Base-by-base conservation (phyloP, 2,888 invertebrate genomes). In the Meloe dianella region DNA sequence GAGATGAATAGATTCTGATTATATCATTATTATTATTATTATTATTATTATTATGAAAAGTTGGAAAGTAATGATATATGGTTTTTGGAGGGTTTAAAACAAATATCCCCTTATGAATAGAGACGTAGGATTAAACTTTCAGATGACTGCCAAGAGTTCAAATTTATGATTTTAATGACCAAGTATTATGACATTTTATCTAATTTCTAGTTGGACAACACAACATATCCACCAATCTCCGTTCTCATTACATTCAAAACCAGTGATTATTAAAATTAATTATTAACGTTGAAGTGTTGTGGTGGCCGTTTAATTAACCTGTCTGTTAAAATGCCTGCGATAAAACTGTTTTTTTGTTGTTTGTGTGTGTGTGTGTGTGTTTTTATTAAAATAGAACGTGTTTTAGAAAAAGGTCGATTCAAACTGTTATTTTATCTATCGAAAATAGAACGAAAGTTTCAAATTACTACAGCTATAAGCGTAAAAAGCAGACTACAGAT, bases 121-220 rank as follows among this genome's bases (percentile, higher is more conserved):
- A 76, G 77, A 77, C 77, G 75, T 70, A 72, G 78, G 78, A 78
- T 79, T 78, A 79, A 79, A 79, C 79, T 79, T 79, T 77, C 73
- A 75, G 79, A 78, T 75, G 73, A 75, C 77, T 77, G 77, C 77
- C 78, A 78, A 78, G 73, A 76, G 54, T 75, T 71, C 68, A 76
- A 76, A 79, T 79, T 79, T 79, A 78, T 78, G 77, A 73, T 73
- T 77, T 75, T 77, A 78, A 79, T 78, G 77, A 77, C 75, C 76
- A 70, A 6, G 73, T 70, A 74, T 74, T 74, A 74, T 70, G 68
- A 71, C 69, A 68, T 68, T 69, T 67, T 64, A 62, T 67, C 65
- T 62, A 65, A 59, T 68, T 41, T 66, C 63, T 69, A 63, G 61
- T 61, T 51, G 64, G 51, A 54, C 54, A 24, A 24, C 47, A 54